A percentile compares a stretch with the other conserved stretches of the same genome.
phyloP scores from a whole-genome alignment of 2,113 vertebrate species.

The Shinisaurus crocodilurus region DNA sequence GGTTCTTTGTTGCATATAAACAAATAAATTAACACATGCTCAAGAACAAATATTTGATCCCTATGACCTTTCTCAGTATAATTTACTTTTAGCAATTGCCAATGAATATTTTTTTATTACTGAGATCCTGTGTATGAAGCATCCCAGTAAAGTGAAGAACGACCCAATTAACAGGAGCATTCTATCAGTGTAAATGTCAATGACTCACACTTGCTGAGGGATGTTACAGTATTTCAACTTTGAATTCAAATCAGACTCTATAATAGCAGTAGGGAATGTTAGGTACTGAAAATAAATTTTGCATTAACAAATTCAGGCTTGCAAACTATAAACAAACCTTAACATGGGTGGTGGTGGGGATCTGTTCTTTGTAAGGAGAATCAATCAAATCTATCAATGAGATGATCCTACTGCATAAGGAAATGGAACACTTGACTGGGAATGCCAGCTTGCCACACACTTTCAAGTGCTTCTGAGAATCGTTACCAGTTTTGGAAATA shows the following conservation, averaged over 20 bases:
- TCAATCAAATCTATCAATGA: neutral
- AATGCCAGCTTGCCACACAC: neutral
- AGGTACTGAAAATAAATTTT: neutral
- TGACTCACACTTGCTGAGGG: neutral
- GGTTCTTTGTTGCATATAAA: neutral
- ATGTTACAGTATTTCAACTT: neutral
- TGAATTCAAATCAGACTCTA: slow-evolving; percentile 7
- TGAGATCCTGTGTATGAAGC: neutral
- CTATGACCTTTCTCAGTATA: neutral
- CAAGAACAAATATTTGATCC: neutral
- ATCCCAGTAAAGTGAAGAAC: slow-evolving; percentile 2
- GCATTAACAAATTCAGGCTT: neutral
- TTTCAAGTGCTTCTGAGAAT: neutral
- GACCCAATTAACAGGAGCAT: neutral
- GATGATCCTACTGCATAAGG: neutral
- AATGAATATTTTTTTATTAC: neutral
- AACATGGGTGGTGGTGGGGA: neutral
- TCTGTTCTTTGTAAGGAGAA: neutral
- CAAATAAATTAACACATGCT: neutral
- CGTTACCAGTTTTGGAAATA: too few species aligned
- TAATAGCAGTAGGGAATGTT: neutral
- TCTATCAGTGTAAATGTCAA: slow-evolving; percentile 19
- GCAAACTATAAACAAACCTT: neutral
- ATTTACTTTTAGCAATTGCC: neutral
- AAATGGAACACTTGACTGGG: neutral